Evolutionary conservation across 2,888 invertebrate species (phyloP).

Genomic region (Balanococcus diminutus): DNA sequence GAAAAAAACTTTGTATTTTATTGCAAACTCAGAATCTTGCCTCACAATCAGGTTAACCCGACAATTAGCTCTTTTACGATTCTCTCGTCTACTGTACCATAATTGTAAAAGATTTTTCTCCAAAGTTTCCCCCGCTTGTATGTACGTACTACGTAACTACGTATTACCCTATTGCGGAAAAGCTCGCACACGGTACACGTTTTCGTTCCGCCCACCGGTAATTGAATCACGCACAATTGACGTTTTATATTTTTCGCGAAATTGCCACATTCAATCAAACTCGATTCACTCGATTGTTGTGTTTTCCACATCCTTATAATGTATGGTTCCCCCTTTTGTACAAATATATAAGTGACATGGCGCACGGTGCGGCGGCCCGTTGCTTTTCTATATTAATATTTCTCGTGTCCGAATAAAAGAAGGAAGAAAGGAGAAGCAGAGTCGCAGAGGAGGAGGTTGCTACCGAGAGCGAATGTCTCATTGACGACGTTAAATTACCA

Average conservation of each 20-base stretch:
- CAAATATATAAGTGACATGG: no score
- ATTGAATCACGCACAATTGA: conserved; percentile 39
- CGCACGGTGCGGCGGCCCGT: background rate
- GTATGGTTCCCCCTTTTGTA: background rate
- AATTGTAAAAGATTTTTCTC: background rate
- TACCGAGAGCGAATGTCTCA: conserved; percentile 15
- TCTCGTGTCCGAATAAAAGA: conserved; percentile 19
- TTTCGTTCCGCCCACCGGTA: conserved; percentile 22
- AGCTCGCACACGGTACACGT: conserved; percentile 21
- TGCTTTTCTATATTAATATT: conserved; percentile 20
- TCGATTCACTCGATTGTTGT: conserved; percentile 39
- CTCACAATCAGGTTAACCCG: background rate
- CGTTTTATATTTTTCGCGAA: conserved; percentile 27
- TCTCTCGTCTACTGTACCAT: background rate
- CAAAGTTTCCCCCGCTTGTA: background rate
- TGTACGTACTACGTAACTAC: no score
- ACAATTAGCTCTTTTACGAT: background rate
- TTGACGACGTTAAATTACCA: conserved; percentile 29
- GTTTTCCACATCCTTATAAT: conserved; percentile 31
- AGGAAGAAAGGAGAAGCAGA: background rate
- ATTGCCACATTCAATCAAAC: conserved; percentile 44
- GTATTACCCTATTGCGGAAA: background rate
- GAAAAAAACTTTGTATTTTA: no score
- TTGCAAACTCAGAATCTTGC: no score
- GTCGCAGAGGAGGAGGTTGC: background rate